Percentiles rank a stretch among this genome's conserved stretches.
phyloP scores from a whole-genome alignment of 2,113 vertebrate genomes.

The Clupea harengus region DNA sequence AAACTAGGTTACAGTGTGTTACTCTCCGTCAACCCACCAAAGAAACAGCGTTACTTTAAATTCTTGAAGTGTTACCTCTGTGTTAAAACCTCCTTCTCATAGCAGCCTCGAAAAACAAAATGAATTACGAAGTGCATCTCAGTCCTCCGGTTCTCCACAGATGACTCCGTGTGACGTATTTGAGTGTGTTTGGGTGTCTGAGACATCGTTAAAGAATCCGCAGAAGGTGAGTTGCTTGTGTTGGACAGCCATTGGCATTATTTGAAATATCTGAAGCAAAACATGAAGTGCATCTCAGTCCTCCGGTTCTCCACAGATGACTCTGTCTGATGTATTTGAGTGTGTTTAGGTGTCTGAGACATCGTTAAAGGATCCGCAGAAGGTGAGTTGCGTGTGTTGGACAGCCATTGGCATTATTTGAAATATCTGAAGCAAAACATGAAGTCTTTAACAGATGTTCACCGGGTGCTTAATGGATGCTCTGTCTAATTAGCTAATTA shows the following conservation, averaged over 20 bases:
- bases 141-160: background rate
- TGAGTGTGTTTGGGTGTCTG: background rate
- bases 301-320: background rate
- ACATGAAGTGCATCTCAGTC: background rate
- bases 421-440: slow-evolving; percentile 49
- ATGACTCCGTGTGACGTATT: slow-evolving; percentile 5
- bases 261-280: slow-evolving; percentile 51
- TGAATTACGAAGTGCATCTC: background rate
- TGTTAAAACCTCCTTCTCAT: background rate
- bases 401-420: slow-evolving; percentile 53
- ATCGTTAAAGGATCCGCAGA: background rate
- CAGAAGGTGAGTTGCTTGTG: slow-evolving; percentile 25
- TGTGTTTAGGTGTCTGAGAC: background rate
- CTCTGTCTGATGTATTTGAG: background rate
- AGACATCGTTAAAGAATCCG: background rate
- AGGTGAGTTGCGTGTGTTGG: slow-evolving; percentile 30
- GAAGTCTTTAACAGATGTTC: slow-evolving; percentile 45
- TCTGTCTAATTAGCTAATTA: slow-evolving; percentile 52
- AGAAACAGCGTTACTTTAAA: background rate
- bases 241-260: slow-evolving; percentile 50
- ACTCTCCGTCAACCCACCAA: background rate
- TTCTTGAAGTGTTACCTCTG: background rate
- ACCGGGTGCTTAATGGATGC: slow-evolving; percentile 44
- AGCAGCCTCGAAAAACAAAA: background rate
- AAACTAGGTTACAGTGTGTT: background rate